phyloP scores from a whole-genome alignment of 2,113 vertebrate genomes.

The Dendropsophus ebraccatus region DNA sequence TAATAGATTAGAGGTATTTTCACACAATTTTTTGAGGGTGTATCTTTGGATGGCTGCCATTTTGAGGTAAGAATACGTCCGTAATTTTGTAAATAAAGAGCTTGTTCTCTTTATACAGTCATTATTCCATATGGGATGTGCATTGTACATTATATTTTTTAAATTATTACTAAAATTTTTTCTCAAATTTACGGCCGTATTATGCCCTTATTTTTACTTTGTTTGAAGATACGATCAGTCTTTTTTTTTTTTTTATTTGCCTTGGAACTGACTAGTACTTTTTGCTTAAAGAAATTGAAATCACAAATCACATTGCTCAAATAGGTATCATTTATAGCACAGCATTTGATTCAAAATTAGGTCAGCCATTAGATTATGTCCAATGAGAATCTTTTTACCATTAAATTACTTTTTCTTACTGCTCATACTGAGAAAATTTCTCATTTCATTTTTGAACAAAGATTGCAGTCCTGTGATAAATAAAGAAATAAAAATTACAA shows the following conservation, averaged over 20 bases:
- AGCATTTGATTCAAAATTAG: neutral
- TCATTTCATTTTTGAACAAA: constrained; percentile 4
- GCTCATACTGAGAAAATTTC: neutral
- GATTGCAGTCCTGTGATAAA: neutral
- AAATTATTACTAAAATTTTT: no score
- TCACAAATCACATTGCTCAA: neutral
- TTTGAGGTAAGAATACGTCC: no score
- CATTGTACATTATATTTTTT: no score
- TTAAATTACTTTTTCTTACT: neutral
- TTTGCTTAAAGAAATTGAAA: neutral
- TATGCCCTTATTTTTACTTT: no score
- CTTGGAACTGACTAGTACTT: neutral
- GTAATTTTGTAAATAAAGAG: no score
- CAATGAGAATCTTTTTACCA: neutral
- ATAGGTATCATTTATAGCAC: neutral
- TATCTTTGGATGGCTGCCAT: no score
- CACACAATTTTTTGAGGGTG: no score
- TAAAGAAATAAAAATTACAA: neutral
- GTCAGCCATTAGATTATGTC: neutral
- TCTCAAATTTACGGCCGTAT: no score
- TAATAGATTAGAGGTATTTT: neutral
- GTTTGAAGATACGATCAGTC: no score
- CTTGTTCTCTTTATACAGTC: no score
- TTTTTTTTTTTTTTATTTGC: neutral
- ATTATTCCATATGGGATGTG: no score